Percentiles rank a stretch among this genome's conserved stretches.
Evolutionary conservation across 2,797 vertebrate genomes (phyloP).

Genomic region (Mastacembelus armatus): DNA sequence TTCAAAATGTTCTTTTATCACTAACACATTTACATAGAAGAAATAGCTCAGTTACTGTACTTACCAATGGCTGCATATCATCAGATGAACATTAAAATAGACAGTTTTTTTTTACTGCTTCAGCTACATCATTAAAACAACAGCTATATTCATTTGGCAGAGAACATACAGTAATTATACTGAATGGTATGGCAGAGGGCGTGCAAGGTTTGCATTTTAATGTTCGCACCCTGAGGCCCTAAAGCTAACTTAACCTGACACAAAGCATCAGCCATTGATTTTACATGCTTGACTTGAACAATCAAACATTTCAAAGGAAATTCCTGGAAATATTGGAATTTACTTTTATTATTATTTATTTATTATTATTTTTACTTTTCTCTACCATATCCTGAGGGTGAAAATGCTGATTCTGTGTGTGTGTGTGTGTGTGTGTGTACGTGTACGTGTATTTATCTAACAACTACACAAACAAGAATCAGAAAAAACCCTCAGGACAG

Average conservation of each 20-base stretch:
- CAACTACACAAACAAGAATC: constrained; percentile 52
- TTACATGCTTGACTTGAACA: constrained; percentile 70
- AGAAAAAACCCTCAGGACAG: constrained; percentile 60
- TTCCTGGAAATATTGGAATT: constrained; percentile 83
- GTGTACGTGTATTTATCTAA: constrained; percentile 40
- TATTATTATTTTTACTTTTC: too few relatives aligned
- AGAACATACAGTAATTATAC: constrained; percentile 51
- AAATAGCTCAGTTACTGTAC: constrained; percentile 9
- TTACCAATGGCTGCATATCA: neutral
- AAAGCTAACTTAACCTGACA: constrained; percentile 46
- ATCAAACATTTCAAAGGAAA: constrained; percentile 72
- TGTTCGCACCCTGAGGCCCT: constrained; percentile 33
- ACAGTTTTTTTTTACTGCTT: constrained; percentile 28
- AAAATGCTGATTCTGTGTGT: constrained; percentile 10
- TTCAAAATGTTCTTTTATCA: constrained; percentile 13
- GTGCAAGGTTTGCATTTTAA: constrained; percentile 59
- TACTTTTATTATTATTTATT: too few relatives aligned
- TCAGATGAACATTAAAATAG: constrained; percentile 43
- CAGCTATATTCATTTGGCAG: constrained; percentile 46
- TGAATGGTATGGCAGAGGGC: constrained; percentile 41
- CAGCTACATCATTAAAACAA: constrained; percentile 53
- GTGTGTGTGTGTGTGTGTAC: constrained; percentile 8
- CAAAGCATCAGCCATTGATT: constrained; percentile 61
- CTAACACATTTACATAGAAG: constrained; percentile 7
- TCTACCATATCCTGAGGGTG: constrained; percentile 46